Percentiles rank a stretch among this genome's conserved stretches.
These are phyloP conservation scores for Phocoena phocoena DNA, from an alignment of 2,113 vertebrate genomes.

Conservation along the genomic window DNA sequence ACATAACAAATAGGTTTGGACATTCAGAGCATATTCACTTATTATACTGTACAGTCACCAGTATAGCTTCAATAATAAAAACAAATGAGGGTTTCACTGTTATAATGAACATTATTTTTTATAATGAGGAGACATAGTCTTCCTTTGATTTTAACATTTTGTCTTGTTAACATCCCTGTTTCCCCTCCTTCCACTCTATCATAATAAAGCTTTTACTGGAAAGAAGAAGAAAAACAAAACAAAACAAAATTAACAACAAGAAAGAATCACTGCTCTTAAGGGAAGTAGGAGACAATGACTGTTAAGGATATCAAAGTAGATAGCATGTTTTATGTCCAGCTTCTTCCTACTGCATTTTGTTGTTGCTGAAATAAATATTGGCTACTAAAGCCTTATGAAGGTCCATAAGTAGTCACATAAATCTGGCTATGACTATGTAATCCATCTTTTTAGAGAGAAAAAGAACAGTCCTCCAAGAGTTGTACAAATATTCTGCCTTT, in stretches of 20 bases:
- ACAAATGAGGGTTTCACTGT: conserved; percentile 47
- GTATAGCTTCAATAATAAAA: conserved; percentile 56
- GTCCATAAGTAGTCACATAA: conserved; percentile 60
- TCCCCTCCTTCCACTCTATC: background rate
- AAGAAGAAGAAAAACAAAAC: background rate
- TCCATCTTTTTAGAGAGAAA: conserved; percentile 58
- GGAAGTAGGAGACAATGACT: conserved; percentile 42
- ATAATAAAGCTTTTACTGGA: conserved; percentile 54
- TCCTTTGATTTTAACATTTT: conserved; percentile 41
- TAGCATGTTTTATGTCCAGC: conserved; percentile 46
- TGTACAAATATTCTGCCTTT: conserved; percentile 32
- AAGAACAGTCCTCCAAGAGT: background rate
- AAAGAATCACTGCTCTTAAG: conserved; percentile 17
- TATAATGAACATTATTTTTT: conserved; percentile 58
- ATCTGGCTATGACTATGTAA: conserved; percentile 34
- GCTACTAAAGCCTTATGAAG: conserved; percentile 54
- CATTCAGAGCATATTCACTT: background rate
- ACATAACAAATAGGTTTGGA: background rate
- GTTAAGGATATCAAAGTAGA: conserved; percentile 50
- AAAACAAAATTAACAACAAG: background rate
- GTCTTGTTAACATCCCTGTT: conserved; percentile 56
- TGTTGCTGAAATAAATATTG: conserved; percentile 67
- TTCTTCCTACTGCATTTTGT: conserved; percentile 64
- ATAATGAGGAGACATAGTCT: conserved; percentile 44
- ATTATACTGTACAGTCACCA: background rate